Conservation (phyloP, 2,888 invertebrate species). For the Acleris laterana region DNA sequence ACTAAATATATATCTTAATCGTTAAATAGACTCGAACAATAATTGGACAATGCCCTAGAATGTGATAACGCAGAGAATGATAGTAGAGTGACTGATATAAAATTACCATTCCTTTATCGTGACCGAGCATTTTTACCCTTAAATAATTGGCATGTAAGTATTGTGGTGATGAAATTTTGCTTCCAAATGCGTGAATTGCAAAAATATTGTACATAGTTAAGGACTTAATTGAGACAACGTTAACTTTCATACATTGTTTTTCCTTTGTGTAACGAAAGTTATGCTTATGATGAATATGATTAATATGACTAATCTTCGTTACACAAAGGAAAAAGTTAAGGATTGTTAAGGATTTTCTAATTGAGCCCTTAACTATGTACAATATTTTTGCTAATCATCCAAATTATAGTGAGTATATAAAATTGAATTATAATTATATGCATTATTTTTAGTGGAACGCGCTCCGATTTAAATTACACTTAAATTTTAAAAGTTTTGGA, state of each 20-base stretch:
- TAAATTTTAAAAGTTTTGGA: background rate
- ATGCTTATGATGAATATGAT: too few relatives aligned
- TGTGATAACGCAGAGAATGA: background rate
- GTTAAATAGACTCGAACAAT: conserved; percentile 11
- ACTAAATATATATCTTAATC: too few relatives aligned
- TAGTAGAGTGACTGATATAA: background rate
- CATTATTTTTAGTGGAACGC: conserved; percentile 4
- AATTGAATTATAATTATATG: conserved; percentile 3
- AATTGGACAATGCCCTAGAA: conserved; percentile 24
- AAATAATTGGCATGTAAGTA: conserved; percentile 4
- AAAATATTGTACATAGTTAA: too few relatives aligned
- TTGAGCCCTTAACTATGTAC: too few relatives aligned
- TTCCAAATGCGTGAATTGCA: too few relatives aligned
- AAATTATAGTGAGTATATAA: conserved; percentile 12
- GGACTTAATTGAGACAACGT: too few relatives aligned
- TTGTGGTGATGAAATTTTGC: conserved; percentile 23
- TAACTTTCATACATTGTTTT: too few relatives aligned
- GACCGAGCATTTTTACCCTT: background rate
- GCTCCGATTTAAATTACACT: background rate
- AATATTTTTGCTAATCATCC: too few relatives aligned
- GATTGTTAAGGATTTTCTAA: too few relatives aligned
- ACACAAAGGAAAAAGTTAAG: too few relatives aligned
- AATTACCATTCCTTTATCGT: background rate
- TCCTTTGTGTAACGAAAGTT: too few relatives aligned
- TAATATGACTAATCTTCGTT: too few relatives aligned